phyloP scores from a whole-genome alignment of 2,797 vertebrate species.

The Crocodylus rhombifer region DNA sequence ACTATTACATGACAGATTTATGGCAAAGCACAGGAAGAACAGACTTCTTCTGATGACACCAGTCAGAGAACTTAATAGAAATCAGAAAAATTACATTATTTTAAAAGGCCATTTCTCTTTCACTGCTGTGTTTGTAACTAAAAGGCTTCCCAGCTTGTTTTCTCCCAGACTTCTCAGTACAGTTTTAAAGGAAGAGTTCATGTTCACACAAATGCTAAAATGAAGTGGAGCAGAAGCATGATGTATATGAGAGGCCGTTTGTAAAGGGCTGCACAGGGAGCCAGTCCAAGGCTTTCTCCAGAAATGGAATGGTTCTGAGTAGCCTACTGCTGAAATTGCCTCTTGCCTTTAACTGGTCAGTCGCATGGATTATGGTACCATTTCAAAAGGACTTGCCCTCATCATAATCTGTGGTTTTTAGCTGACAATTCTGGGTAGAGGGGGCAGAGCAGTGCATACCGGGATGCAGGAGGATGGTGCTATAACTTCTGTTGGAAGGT shows the following conservation, averaged over 20 bases:
- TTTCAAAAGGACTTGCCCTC: background rate
- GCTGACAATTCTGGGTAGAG: background rate
- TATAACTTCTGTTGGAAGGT: no score
- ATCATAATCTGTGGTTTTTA: background rate
- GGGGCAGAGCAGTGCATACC: no score
- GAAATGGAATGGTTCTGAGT: background rate
- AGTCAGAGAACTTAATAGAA: background rate
- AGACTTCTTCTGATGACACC: background rate
- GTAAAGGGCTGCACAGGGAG: background rate
- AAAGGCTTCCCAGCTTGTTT: background rate
- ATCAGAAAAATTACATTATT: background rate
- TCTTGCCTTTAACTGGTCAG: background rate
- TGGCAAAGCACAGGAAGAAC: background rate
- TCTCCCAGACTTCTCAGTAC: background rate
- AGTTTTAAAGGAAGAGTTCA: background rate
- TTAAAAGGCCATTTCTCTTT: background rate
- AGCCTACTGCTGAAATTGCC: background rate
- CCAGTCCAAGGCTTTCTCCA: background rate
- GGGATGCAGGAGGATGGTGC: no score
- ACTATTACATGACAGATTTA: background rate
- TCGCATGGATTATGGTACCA: background rate
- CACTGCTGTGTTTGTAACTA: background rate
- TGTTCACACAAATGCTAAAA: background rate
- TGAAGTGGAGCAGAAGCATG: background rate
- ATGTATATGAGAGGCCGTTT: background rate